Evolutionary conservation across 2,888 invertebrate genomes (phyloP), one percentile per base, ranked within the genome.

Genomic region (Drosophila paucipuncta): DNA sequence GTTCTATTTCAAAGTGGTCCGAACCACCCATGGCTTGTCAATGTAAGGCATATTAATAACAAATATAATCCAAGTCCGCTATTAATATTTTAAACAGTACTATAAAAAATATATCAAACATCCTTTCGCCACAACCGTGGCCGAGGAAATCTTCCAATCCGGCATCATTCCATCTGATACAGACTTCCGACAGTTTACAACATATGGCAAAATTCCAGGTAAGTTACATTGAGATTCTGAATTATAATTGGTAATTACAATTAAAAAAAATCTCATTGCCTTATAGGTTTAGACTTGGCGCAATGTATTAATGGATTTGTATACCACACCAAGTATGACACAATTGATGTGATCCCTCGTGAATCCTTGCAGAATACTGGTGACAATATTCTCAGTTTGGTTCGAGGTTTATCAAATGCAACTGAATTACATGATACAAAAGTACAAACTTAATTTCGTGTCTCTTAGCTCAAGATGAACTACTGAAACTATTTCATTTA

Each of bases 1-100:
- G 94, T 97, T 57, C 94, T 99, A 11, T 99, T 99, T 92, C 99
- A 99, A 94, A 95, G 96, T 54, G 97, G 97, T 2, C 97, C 97
- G 1, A 94, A 94, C 35, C 95, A 96, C 89, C 94, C 96, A 0
- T 95, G 97, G 94, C 92, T 97, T 1, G 92, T 97, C 49, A 93
- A 94, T 47, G 95, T 95, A 64, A 66, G 58, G 9, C 13, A 18
- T 10, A 5, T 18, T 0, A 7, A 13, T 1, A 39, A 53, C 3
- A 22, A 28, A 22, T 3, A 61, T 2, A 28, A 13, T 25, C 1
- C 2, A 16, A 22, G 18, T 4, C 2, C 1, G n/a, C 18, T 33
- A 10, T 16, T 4, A 25, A 18, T 2, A 2, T 43, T 28, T 28
- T 39, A 9, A 11, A 33, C 13, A 95, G 90, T 92, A 94, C 82